These are phyloP conservation scores for Crax fasciolata DNA, from an alignment of 2,797 vertebrate species.

Conservation along the genomic window DNA sequence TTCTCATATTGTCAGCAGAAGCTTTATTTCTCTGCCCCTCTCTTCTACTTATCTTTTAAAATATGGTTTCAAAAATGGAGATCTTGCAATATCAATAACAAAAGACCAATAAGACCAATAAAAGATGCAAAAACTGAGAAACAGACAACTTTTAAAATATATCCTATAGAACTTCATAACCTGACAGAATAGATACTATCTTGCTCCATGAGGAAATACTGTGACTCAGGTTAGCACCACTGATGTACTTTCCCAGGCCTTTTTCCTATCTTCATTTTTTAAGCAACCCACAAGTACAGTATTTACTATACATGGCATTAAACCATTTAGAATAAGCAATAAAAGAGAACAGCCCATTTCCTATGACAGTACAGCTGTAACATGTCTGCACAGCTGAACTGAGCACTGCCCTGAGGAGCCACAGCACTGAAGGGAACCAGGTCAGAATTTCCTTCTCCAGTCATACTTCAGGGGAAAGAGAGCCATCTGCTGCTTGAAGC, in stretches of 20 bases:
- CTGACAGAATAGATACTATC: neutral
- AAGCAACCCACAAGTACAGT: neutral
- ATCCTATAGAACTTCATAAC: neutral
- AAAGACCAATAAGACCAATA: neutral
- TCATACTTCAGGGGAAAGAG: conserved; percentile 17
- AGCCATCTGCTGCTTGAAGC: conserved; percentile 4
- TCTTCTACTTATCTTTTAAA: neutral
- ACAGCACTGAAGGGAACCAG: neutral
- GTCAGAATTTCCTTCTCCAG: neutral
- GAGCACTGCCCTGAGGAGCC: neutral
- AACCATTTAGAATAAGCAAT: neutral
- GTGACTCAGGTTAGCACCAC: neutral
- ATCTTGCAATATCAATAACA: neutral
- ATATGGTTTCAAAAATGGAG: neutral
- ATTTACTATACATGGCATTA: neutral
- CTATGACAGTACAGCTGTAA: neutral
- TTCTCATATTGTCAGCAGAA: neutral
- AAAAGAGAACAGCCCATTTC: neutral
- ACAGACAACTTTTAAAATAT: neutral
- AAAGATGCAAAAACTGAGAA: neutral
- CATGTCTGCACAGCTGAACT: neutral
- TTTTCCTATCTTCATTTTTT: neutral
- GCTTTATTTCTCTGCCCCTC: neutral
- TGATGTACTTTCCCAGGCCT: neutral
- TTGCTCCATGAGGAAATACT: neutral